These are phyloP conservation scores for Adelges cooleyi DNA, from an alignment of 1,140 invertebrate species.

Conservation along the genomic window DNA sequence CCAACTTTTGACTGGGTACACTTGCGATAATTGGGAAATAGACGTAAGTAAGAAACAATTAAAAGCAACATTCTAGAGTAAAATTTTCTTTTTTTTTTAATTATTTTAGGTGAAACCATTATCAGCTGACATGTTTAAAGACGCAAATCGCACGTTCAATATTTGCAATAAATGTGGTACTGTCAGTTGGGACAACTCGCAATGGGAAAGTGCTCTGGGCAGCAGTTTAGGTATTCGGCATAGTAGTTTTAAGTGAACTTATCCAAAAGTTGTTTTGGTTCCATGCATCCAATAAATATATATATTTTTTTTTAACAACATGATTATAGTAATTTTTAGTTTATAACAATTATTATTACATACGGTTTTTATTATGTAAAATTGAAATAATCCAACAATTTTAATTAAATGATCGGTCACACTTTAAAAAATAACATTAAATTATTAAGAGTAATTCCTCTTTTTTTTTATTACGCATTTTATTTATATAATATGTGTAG, in stretches of 20 bases:
- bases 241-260: background rate
- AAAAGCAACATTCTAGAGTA: background rate
- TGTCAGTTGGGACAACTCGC: conserved; percentile 51
- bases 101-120: conserved; percentile 42
- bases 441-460: no score
- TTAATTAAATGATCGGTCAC: no score
- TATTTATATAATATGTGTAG: background rate
- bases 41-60: conserved; percentile 31
- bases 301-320: no score
- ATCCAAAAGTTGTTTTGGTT: no score
- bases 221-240: conserved; percentile 27
- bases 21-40: conserved; percentile 34
- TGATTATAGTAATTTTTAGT: no score
- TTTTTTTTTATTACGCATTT: background rate
- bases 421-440: no score
- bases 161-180: conserved; percentile 53
- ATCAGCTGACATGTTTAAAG: conserved; percentile 40
- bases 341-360: no score
- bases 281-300: no score
- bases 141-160: conserved; percentile 44
- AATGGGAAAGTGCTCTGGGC: conserved; percentile 42
- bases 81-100: no score
- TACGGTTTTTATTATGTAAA: no score
- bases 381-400: no score
- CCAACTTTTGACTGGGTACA: conserved; percentile 34